Evolutionary conservation across 2,113 vertebrate genomes (phyloP).

Genomic region (Salvelinus alpinus): DNA sequence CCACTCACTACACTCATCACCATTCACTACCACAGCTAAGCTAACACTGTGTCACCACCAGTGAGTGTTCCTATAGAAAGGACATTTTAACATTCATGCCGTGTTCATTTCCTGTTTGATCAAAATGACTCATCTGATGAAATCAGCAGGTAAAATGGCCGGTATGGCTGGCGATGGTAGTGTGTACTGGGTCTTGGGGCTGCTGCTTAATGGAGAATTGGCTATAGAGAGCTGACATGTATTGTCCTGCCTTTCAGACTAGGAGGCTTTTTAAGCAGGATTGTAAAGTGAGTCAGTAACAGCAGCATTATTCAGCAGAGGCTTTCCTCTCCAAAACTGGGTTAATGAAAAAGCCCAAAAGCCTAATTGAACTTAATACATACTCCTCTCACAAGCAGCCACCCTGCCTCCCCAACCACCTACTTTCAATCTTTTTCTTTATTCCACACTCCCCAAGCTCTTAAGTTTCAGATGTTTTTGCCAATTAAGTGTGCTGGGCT

Average conservation of each 20-base stretch:
- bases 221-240: constrained; percentile 63
- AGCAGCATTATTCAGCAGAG: constrained; percentile 69
- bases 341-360: constrained; percentile 77
- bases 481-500: constrained; percentile 52
- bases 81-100: background rate
- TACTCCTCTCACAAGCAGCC: constrained; percentile 46
- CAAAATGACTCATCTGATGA: background rate
- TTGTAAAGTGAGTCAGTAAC: constrained; percentile 59
- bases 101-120: background rate
- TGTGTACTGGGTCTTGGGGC: constrained; percentile 31
- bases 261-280: constrained; percentile 53
- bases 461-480: constrained; percentile 27
- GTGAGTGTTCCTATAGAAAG: background rate
- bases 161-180: background rate
- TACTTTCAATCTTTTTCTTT: constrained; percentile 40
- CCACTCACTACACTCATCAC: constrained; percentile 20
- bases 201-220: constrained; percentile 63
- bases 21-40: background rate
- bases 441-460: constrained; percentile 21
- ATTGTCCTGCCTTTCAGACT: constrained; percentile 49
- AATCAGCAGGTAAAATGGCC: background rate
- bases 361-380: constrained; percentile 73
- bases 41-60: background rate
- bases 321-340: constrained; percentile 72
- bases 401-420: constrained; percentile 49